These are phyloP conservation scores for Urocynchramus pylzowi DNA, from an alignment of 2,113 vertebrate species.

Conservation along the genomic window DNA sequence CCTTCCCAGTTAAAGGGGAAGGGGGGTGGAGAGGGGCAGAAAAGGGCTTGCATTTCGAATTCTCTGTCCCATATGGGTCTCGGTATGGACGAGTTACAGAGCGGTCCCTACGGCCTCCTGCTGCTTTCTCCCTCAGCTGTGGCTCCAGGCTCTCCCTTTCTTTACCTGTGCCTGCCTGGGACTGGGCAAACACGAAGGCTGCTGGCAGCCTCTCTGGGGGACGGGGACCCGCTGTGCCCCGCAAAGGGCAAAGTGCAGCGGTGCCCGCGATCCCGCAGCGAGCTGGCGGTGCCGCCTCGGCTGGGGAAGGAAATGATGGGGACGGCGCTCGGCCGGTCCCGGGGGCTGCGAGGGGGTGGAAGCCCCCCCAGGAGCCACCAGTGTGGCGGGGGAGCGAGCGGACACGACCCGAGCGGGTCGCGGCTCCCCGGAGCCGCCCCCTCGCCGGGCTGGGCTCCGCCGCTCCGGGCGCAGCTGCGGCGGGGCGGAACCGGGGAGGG, in stretches of 20 bases:
- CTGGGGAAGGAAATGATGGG: neutral
- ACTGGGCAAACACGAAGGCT: neutral
- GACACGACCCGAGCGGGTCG: neutral
- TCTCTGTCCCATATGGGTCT: neutral
- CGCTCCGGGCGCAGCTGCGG: neutral
- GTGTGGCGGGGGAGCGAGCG: neutral
- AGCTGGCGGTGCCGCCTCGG: neutral
- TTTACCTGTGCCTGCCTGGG: fast-evolving
- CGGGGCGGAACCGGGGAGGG: slow-evolving; percentile 54
- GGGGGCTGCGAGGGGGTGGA: neutral
- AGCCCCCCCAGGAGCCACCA: neutral
- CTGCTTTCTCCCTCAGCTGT: neutral
- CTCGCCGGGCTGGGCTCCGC: neutral
- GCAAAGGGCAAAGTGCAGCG: neutral
- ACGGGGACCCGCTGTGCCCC: neutral
- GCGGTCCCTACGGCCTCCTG: neutral
- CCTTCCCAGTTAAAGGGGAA: neutral
- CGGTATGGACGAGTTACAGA: neutral
- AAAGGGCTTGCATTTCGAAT: neutral
- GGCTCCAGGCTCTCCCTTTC: neutral
- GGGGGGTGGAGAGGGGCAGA: fast-evolving
- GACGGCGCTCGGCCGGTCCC: neutral
- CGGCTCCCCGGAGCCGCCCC: neutral
- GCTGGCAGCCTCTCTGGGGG: fast-evolving
- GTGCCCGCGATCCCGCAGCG: neutral